phyloP scores from a whole-genome alignment of 2,113 vertebrate species.

The Epinephelus fuscoguttatus region DNA sequence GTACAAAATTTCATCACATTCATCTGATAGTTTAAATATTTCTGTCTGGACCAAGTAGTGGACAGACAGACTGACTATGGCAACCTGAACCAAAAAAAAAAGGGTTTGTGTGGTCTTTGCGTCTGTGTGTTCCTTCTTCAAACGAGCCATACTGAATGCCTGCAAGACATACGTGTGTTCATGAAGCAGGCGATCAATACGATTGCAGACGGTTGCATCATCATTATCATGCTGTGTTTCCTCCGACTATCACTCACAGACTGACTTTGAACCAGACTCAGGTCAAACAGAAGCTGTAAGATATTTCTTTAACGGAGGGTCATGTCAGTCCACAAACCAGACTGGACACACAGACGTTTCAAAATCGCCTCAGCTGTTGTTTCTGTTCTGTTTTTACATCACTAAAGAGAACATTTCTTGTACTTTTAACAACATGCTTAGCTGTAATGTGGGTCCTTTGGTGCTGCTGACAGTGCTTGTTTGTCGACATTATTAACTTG shows the following conservation, averaged over 20 bases:
- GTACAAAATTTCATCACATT: no score
- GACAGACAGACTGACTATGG: no score
- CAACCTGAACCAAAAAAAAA: neutral
- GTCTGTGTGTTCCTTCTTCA: neutral
- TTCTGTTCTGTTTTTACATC: neutral
- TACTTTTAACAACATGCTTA: no score
- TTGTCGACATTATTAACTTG: no score
- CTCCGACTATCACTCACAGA: neutral
- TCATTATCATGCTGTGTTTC: neutral
- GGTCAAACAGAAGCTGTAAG: slow-evolving; percentile 6
- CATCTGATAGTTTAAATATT: no score
- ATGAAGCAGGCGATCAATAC: slow-evolving; percentile 8
- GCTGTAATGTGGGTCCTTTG: no score
- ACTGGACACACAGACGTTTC: neutral
- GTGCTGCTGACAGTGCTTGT: no score
- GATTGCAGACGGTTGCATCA: slow-evolving; percentile 70
- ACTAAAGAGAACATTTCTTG: no score
- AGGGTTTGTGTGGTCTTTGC: neutral
- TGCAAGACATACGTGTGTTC: neutral
- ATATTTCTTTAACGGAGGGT: neutral
- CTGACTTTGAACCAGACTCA: slow-evolving; percentile 16
- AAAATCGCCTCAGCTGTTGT: neutral
- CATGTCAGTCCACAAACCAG: neutral
- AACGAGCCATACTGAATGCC: neutral
- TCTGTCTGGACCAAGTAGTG: no score